Evolutionary conservation across 2,797 vertebrate genomes (phyloP).

Genomic region (Hemitrygon akajei): DNA sequence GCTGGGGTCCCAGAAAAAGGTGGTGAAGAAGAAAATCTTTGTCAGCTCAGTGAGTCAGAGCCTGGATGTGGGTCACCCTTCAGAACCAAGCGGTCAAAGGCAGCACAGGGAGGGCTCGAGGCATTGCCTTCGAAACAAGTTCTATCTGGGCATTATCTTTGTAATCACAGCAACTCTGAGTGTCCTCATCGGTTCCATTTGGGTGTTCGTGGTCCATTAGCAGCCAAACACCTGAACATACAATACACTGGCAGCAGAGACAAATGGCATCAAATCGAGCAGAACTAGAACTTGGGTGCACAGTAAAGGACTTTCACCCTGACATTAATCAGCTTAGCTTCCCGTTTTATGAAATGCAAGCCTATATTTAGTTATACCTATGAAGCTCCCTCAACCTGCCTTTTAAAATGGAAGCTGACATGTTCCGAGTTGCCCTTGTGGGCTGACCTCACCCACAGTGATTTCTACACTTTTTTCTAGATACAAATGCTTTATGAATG

Average conservation of each 20-base stretch:
- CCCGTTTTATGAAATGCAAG: not conserved
- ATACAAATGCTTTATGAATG: no score
- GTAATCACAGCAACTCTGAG: conserved; percentile 48
- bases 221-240: not conserved
- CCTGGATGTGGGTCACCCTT: conserved; percentile 61
- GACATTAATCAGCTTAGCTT: not conserved
- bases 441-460: no score
- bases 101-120: conserved; percentile 37
- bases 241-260: not conserved
- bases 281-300: not conserved
- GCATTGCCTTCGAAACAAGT: not conserved
- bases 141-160: conserved; percentile 51
- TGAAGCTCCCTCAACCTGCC: not conserved
- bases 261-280: not conserved
- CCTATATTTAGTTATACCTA: not conserved
- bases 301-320: not conserved
- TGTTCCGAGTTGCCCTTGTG: not conserved
- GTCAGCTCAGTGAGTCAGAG: conserved; percentile 47
- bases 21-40: not conserved
- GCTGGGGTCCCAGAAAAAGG: conserved; percentile 40
- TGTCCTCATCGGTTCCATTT: conserved; percentile 48
- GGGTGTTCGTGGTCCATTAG: conserved; percentile 38
- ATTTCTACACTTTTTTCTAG: no score
- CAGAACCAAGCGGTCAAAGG: not conserved
- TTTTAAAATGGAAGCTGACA: not conserved